phyloP scores from a whole-genome alignment of 2,113 vertebrate genomes.

The Monarcha castaneiventris region DNA sequence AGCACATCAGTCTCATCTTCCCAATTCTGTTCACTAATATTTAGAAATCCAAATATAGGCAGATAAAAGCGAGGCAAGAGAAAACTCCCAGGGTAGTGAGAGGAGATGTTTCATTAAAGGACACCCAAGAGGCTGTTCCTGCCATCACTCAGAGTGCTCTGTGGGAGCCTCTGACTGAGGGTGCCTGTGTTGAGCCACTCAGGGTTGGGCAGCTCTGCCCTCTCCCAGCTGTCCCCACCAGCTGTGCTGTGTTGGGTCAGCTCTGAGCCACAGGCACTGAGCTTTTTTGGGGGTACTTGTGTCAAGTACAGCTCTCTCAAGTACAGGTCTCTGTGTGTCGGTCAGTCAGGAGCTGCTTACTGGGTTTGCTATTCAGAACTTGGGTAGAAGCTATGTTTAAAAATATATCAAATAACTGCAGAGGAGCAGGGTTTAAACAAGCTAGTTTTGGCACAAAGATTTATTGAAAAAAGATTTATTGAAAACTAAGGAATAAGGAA shows the following conservation, averaged over 20 bases:
- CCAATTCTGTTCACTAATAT: neutral
- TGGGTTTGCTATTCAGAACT: neutral
- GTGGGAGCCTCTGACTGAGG: fast-evolving
- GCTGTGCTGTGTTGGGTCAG: neutral
- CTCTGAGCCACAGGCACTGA: neutral
- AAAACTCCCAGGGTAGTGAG: neutral
- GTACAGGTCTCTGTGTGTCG: neutral
- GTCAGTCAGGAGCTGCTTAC: neutral
- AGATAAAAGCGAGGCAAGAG: neutral
- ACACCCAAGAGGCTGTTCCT: neutral
- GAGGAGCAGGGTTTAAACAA: neutral
- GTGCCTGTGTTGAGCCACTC: fast-evolving
- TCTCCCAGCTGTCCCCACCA: fast-evolving
- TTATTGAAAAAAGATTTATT: neutral
- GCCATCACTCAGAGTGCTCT: neutral
- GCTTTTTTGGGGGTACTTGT: neutral
- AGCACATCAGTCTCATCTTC: neutral
- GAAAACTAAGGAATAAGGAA: neutral
- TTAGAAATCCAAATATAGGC: neutral
- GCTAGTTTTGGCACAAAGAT: neutral
- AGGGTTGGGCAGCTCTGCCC: neutral
- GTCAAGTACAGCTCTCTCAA: neutral
- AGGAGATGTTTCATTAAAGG: neutral
- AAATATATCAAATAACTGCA: neutral
- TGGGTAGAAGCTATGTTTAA: neutral